phyloP scores from a whole-genome alignment of 2,888 invertebrate genomes.

The Zootermopsis nevadensis region DNA sequence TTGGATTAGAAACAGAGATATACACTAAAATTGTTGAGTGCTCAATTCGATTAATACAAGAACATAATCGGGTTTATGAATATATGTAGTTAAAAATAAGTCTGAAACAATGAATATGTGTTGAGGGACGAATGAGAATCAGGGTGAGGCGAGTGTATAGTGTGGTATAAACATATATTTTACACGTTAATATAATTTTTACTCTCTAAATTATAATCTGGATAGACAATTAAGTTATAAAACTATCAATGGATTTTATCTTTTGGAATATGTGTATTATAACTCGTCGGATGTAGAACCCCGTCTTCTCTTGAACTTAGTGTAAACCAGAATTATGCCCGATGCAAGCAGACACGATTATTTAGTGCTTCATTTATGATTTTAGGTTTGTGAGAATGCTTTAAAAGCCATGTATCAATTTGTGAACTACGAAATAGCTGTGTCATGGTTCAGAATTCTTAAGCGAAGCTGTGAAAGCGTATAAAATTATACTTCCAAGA shows the following conservation, averaged over 20 bases:
- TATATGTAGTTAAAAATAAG: not conserved
- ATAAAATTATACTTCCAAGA: too few species aligned
- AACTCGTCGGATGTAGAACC: not conserved
- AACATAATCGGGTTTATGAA: not conserved
- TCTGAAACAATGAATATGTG: not conserved
- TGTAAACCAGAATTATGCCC: not conserved
- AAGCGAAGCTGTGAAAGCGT: too few species aligned
- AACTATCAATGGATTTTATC: not conserved
- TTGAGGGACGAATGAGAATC: not conserved
- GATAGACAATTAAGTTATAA: constrained; percentile 11
- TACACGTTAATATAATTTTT: not conserved
- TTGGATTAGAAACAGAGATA: not conserved
- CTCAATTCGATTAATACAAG: not conserved
- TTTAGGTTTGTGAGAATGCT: too few species aligned
- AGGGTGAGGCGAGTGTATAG: not conserved
- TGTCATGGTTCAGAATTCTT: too few species aligned
- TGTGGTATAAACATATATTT: not conserved
- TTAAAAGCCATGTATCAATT: too few species aligned
- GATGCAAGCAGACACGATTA: not conserved
- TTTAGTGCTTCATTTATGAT: not conserved
- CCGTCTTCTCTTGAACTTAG: not conserved
- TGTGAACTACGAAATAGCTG: too few species aligned
- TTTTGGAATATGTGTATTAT: not conserved
- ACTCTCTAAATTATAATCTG: not conserved
- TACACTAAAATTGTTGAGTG: not conserved